Base-by-base conservation (phyloP, 2,888 invertebrate genomes). In the Melieria crassipennis region DNA sequence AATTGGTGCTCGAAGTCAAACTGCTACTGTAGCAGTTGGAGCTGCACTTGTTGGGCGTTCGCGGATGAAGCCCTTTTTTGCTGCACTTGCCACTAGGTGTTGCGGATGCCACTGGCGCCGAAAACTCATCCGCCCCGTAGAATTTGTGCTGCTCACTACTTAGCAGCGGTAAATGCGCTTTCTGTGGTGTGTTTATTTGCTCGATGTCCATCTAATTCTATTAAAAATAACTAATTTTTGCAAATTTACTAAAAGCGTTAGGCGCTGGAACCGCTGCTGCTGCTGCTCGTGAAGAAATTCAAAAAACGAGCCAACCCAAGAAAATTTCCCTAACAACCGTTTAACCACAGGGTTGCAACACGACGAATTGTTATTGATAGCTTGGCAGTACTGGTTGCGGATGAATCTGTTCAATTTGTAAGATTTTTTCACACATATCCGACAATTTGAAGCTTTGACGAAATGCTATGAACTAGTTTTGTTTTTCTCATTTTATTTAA, bases 21-120 rank as follows among this genome's bases (percentile, higher is more conserved):
- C 58, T 64, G 6, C 45, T 30, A 42, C 16, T 43, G 45, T 71
- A 71, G 47, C 71, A 68, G 0, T 52, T 60, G 45, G 60, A 61
- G 11, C 42, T 67, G 45, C 72, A 60, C 42, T 69, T 62, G 13
- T 69, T 77, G 3, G 78, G 78, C 6, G 77, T 76, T 1, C 77
- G 71, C 67, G 80, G 72, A 78, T 83, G 75, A 76, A 82, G 52
- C 11, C 72, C 46, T 71, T 82, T 65, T 78, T 70, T 75, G 11
- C 61, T 70, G 13, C 46, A 30, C 75, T 63, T 78, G 75, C 79
- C 46, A n/a, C 10, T 16, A 16, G 72, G 42, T 58, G 66, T 46
- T 69, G 71, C 7, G 56, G 68, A n/a, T 58, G 45, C 30, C 30
- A 30, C 30, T 30, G 30, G 30, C 30, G 30, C 30, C 30, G 30